Base-by-base conservation (phyloP, 1,140 invertebrate species). In the Hyphantria cunea region DNA sequence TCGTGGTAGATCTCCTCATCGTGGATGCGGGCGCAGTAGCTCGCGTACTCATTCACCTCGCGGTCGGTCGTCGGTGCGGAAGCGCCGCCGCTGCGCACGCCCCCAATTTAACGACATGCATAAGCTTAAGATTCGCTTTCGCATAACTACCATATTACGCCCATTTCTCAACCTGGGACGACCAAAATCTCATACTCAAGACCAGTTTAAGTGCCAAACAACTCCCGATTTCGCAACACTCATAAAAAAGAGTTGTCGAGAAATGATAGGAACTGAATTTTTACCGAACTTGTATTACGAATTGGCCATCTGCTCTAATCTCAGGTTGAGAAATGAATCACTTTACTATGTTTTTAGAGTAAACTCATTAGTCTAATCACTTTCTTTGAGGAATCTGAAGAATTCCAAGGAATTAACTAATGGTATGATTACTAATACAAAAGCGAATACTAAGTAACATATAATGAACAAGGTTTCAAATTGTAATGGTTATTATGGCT, bases 1-100 rank as follows among this genome's bases (percentile, higher is more conserved):
- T 96, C 95, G 83, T 96, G 95, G 92, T 96, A 96, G 86, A 96
- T 95, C 90, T 96, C 95, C 86, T 96, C 96, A 86, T 95, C 94
- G 81, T 93, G 92, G 62, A 93, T 93, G 74, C 93, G 92, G 68
- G 92, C 93, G 91, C 93, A 94, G 87, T 92, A 94, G 83, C 91
- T 93, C 66, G 93, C 92, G 78, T 94, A 95, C 70, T 93, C 93
- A 66, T 92, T 92, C 56, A 92, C 92, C 74, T 93, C 93, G 60
- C 75, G 78, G 32, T 41, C 39, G 39, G 54, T 60, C 50, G 71
- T 58, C 44, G 72, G 63, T 51, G 67, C 69, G 70, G 72, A 56
- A 63, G 62, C 74, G 70, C 71, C 76, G 59, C 76, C 71, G 74
- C 81, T 73, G 70, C 74, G 74, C 68, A 72, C 72, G 76, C 75